Conservation (phyloP, 2,888 invertebrate genomes). For the Schrankia costaestrigalis region DNA sequence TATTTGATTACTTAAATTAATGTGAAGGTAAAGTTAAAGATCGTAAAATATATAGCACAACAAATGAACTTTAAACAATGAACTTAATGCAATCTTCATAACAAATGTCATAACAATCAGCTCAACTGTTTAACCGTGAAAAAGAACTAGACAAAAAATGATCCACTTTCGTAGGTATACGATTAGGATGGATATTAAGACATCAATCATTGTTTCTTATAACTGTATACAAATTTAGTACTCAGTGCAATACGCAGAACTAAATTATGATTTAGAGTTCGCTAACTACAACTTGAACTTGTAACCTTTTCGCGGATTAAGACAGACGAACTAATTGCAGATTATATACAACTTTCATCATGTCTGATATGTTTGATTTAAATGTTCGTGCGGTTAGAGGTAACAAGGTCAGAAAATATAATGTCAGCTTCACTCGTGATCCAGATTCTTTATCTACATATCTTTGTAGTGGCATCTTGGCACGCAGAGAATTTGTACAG, state of each 20-base stretch:
- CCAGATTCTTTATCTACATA: slow-evolving; percentile 30
- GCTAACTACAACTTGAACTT: slow-evolving; percentile 40
- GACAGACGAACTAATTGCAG: slow-evolving; percentile 30
- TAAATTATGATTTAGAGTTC: slow-evolving; percentile 24
- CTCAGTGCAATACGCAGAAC: slow-evolving; percentile 17
- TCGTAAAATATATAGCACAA: too few relatives aligned
- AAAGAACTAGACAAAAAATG: too few relatives aligned
- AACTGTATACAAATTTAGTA: slow-evolving; percentile 26
- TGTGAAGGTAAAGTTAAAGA: too few relatives aligned
- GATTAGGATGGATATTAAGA: slow-evolving; percentile 25
- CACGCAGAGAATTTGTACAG: slow-evolving; percentile 32
- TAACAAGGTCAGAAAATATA: slow-evolving; percentile 36
- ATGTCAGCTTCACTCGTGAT: slow-evolving; percentile 31
- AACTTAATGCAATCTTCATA: too few relatives aligned
- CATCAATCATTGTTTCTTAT: slow-evolving; percentile 32
- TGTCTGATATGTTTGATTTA: slow-evolving; percentile 35
- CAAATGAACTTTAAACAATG: too few relatives aligned
- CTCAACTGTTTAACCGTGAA: too few relatives aligned
- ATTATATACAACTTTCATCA: slow-evolving; percentile 30
- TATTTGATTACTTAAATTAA: too few relatives aligned
- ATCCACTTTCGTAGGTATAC: slow-evolving; percentile 15
- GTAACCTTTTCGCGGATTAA: slow-evolving; percentile 40
- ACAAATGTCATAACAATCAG: too few relatives aligned
- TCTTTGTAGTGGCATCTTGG: slow-evolving; percentile 28
- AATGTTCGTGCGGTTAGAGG: slow-evolving; percentile 29